Conservation (phyloP, 2,113 vertebrate species). For the Nematolebias whitei region DNA sequence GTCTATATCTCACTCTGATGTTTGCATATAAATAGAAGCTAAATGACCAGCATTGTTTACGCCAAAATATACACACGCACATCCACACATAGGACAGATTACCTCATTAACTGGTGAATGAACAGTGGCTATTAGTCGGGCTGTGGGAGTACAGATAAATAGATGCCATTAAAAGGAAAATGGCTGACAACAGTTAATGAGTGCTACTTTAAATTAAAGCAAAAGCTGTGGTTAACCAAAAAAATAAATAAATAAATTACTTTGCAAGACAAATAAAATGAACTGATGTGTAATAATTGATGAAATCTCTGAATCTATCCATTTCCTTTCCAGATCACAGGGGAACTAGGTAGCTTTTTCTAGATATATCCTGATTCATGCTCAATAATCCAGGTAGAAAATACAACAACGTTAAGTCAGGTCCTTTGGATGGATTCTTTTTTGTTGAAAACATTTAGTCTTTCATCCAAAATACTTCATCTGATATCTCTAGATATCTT, state of each 20-base stretch:
- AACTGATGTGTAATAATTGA: too few relatives aligned
- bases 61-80: conserved; percentile 7
- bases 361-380: too few relatives aligned
- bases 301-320: too few relatives aligned
- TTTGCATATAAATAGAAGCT: background rate
- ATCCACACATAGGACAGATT: conserved; percentile 21
- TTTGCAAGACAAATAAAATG: background rate
- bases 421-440: too few relatives aligned
- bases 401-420: too few relatives aligned
- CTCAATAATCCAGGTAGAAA: too few relatives aligned
- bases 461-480: too few relatives aligned
- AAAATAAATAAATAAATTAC: background rate
- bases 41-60: background rate
- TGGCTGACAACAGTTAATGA: conserved; percentile 17
- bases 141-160: conserved; percentile 24
- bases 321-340: too few relatives aligned
- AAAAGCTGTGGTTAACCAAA: conserved; percentile 6
- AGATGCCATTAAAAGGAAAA: conserved; percentile 15
- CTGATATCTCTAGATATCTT: too few relatives aligned
- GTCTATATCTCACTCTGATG: background rate
- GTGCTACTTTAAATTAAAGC: conserved; percentile 1
- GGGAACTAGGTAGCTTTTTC: too few relatives aligned
- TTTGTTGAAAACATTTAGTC: too few relatives aligned
- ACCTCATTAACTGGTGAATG: conserved; percentile 31
- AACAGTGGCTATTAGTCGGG: conserved; percentile 22